Conservation (phyloP, 2,797 vertebrate genomes). For the Taeniopygia guttata region DNA sequence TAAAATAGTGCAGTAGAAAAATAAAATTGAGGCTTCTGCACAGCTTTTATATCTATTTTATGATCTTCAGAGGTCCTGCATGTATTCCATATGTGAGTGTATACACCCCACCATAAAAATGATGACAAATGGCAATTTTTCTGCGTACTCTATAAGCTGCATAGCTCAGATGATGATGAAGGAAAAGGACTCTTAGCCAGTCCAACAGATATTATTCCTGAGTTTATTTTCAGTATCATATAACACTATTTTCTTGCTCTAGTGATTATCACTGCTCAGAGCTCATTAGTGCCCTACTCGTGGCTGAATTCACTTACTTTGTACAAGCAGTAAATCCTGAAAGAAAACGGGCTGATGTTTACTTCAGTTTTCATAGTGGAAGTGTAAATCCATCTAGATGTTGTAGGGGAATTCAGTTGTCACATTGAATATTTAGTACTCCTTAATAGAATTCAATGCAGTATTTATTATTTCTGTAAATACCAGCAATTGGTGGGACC, state of each 20-base stretch:
- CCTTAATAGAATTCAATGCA: not conserved
- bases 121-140: not conserved
- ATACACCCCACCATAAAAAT: not conserved
- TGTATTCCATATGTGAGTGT: not conserved
- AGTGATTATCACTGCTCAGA: not conserved
- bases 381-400: not conserved
- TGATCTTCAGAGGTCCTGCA: not conserved
- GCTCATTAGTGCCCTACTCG: not conserved
- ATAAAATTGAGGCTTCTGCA: not conserved
- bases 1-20: not conserved
- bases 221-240: fast-evolving
- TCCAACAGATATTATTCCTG: not conserved
- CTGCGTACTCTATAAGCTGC: not conserved
- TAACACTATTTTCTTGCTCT: not conserved
- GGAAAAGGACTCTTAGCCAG: not conserved
- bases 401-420: not conserved
- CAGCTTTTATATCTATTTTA: not conserved
- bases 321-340: not conserved
- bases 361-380: not conserved
- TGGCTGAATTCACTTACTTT: not conserved
- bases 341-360: not conserved
- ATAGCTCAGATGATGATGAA: not conserved
- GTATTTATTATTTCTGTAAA: not conserved
- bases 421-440: not conserved
- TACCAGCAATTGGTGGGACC: not conserved